phyloP scores from a whole-genome alignment of 1,140 invertebrate species.

The Pristionchus pacificus region DNA sequence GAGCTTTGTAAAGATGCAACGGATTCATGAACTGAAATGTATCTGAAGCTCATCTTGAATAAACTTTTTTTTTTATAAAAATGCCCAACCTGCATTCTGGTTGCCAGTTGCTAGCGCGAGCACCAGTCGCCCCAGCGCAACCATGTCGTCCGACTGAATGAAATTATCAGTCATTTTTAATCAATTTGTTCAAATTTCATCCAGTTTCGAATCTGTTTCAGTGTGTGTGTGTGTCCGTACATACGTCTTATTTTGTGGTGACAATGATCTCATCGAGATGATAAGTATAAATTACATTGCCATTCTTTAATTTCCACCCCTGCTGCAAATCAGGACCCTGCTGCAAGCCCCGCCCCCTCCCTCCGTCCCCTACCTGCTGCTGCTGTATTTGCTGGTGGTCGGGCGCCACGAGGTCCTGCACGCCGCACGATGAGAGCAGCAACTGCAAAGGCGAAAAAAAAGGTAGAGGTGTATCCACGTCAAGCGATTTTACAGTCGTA shows the following conservation, averaged over 20 bases:
- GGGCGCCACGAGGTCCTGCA: constrained; percentile 13
- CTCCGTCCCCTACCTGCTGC: not conserved
- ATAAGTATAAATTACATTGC: constrained; percentile 1
- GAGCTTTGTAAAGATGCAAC: too few species aligned
- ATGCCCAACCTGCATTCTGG: constrained; percentile 76
- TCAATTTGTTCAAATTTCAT: too few species aligned
- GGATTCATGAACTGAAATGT: too few species aligned
- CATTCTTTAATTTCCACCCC: constrained; percentile 13
- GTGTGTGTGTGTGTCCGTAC: not conserved
- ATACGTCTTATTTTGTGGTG: not conserved
- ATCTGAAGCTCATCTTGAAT: too few species aligned
- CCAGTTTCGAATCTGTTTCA: too few species aligned
- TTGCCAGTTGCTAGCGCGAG: constrained; percentile 80
- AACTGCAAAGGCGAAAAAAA: constrained; percentile 11
- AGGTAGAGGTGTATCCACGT: too few species aligned
- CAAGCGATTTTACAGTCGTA: too few species aligned
- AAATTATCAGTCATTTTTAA: too few species aligned
- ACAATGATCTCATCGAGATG: not conserved
- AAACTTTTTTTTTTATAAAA: too few species aligned
- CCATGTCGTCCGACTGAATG: constrained; percentile 73
- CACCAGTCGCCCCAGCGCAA: constrained; percentile 82
- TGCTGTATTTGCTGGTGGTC: not conserved
- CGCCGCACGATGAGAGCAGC: constrained; percentile 15
- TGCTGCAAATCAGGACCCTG: too few species aligned
- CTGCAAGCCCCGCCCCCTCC: too few species aligned